These are phyloP conservation scores for Pediacus dermestoides DNA, from an alignment of 2,888 invertebrate species.

Conservation along the genomic window DNA sequence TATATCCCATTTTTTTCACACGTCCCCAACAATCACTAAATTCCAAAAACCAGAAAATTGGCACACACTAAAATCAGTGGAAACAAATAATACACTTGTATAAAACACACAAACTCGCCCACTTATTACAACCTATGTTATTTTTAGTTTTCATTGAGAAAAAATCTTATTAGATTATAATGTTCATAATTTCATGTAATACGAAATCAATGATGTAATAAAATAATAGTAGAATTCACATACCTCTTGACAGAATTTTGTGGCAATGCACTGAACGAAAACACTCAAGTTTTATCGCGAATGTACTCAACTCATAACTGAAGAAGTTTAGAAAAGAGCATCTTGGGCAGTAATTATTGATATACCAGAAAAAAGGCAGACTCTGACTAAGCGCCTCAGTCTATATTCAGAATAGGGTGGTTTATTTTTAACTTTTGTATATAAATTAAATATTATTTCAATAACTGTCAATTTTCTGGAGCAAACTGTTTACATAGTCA, in stretches of 20 bases:
- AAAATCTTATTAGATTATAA: too few relatives aligned
- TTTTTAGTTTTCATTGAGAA: conserved; percentile 34
- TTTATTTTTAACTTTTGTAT: conserved; percentile 14
- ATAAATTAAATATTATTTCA: conserved; percentile 10
- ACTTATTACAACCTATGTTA: too few relatives aligned
- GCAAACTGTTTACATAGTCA: too few relatives aligned
- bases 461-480: conserved; percentile 14
- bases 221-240: too few relatives aligned
- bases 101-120: too few relatives aligned
- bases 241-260: too few relatives aligned
- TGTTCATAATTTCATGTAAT: too few relatives aligned
- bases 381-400: conserved; percentile 14
- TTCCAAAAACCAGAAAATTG: conserved; percentile 20
- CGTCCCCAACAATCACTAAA: conserved; percentile 28
- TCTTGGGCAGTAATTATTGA: conserved; percentile 9
- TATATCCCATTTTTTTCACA: conserved; percentile 27
- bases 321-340: too few relatives aligned
- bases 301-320: too few relatives aligned
- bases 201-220: too few relatives aligned
- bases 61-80: conserved; percentile 18
- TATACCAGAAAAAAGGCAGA: conserved; percentile 15
- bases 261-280: too few relatives aligned
- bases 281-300: too few relatives aligned
- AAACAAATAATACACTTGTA: conserved; percentile 16
- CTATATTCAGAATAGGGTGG: conserved; percentile 15